Evolutionary conservation across 1,140 invertebrate species (phyloP).

Genomic region (Drosophila santomea): DNA sequence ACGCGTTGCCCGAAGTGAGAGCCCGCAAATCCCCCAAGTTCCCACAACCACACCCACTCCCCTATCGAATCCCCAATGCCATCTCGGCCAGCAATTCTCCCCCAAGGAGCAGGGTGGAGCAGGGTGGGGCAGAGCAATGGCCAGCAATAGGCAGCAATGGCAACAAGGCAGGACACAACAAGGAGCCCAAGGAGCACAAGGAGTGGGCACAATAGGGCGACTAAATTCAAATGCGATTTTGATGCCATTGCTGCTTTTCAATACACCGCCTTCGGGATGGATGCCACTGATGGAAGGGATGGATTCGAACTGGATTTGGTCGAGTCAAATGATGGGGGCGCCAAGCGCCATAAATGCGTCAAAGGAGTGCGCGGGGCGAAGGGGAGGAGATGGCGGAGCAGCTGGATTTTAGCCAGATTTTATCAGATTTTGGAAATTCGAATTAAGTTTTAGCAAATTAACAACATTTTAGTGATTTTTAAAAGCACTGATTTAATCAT

Average conservation of each 20-base stretch:
- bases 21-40: not conserved
- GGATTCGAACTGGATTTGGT: slow-evolving; percentile 28
- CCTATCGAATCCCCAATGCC: not conserved
- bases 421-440: no score
- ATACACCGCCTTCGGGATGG: slow-evolving; percentile 56
- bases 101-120: slow-evolving; percentile 46
- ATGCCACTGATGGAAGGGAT: slow-evolving; percentile 17
- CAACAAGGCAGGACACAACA: slow-evolving; percentile 6
- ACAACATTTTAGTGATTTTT: no score
- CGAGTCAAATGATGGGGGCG: slow-evolving; percentile 1
- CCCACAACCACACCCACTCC: not conserved
- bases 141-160: slow-evolving; percentile 29
- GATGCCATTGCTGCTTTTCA: slow-evolving; percentile 77
- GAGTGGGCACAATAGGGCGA: slow-evolving; percentile 33
- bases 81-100: slow-evolving; percentile 13
- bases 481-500: no score
- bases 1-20: slow-evolving; percentile 56
- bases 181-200: not conserved
- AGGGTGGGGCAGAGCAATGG: slow-evolving; percentile 28
- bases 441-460: no score
- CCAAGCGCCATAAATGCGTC: slow-evolving; percentile 44
- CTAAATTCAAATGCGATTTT: slow-evolving; percentile 84
- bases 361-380: slow-evolving; percentile 36
- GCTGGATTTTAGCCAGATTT: not conserved
- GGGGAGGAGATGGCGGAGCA: slow-evolving; percentile 1